phyloP scores from a whole-genome alignment of 1,140 invertebrate species.

The Diachasma alloeum region DNA sequence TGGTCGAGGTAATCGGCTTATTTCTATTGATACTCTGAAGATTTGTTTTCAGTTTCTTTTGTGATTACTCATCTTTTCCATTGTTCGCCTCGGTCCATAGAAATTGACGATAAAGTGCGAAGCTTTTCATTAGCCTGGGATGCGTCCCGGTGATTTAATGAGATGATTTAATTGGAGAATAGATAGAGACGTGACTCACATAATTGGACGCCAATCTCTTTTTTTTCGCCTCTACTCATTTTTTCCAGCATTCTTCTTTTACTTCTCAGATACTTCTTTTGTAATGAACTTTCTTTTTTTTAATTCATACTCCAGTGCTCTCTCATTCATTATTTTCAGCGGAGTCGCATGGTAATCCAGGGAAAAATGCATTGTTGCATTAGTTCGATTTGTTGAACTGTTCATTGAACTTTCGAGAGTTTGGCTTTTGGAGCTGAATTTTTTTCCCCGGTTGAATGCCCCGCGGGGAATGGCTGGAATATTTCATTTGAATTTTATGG shows the following conservation, averaged over 20 bases:
- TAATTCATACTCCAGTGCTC: background rate
- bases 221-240: background rate
- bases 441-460: background rate
- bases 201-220: background rate
- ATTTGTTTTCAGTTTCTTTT: background rate
- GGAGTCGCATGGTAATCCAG: background rate
- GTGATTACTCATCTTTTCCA: background rate
- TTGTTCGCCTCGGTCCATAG: background rate
- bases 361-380: background rate
- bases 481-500: background rate
- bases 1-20: background rate
- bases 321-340: background rate
- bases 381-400: background rate
- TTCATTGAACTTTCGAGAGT: background rate
- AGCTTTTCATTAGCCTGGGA: conserved; percentile 3
- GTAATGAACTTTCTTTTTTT: background rate
- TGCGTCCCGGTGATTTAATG: conserved; percentile 5
- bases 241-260: background rate
- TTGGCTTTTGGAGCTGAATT: background rate
- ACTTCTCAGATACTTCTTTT: background rate
- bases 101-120: background rate
- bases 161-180: conserved; percentile 15
- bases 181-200: background rate
- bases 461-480: background rate
- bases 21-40: background rate